Base-by-base conservation (phyloP, 2,888 invertebrate genomes). In the Ectemnius continuus region DNA sequence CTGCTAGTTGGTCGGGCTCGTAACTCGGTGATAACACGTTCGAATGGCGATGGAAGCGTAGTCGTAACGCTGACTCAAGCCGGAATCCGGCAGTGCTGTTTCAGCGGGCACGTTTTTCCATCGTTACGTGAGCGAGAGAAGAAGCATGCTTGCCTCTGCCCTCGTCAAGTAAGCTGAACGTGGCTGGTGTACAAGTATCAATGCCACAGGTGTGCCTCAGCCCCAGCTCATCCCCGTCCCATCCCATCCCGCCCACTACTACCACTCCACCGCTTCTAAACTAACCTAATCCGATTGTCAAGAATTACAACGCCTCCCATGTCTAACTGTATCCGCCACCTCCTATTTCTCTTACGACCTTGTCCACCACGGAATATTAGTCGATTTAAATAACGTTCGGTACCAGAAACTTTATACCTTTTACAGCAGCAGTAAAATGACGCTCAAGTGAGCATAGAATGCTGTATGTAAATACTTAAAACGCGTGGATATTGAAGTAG, bases 201-300 rank as follows among this genome's bases (percentile, higher is more conserved):
- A 69, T 69, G 81, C 78, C 74, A 85, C 85, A 84, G 84, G 84
- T 84, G 78, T 78, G 61, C 61, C 67, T 52, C 70, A 52, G 18
- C 48, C 59, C 13, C 20, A 6, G 11, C 46, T 20, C 16, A 2
- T n/a, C 26, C 47, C 47, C 20, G 72, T 47, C 36, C 36, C 36
- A 20, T 57, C 16, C 46, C 61, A 67, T 72, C 45, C 45, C n/a
- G 45, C 26, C 26, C 61, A n/a, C 11, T 36, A 64, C 47, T 36
- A 11, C 45, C 20, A 3, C n/a, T 13, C 57, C 28, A 58, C 60
- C 62, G 48, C 45, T 52, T 59, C 73, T 64, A 16, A 59, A 16
- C 61, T 48, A 13, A 14, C 61, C 16, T 68, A 77, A 67, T 69
- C 69, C 26, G 65, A 78, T 80, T 80, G 71, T 66, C 47, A 71